Base-by-base conservation (phyloP, 2,113 vertebrate species). In the Ranitomeya variabilis region DNA sequence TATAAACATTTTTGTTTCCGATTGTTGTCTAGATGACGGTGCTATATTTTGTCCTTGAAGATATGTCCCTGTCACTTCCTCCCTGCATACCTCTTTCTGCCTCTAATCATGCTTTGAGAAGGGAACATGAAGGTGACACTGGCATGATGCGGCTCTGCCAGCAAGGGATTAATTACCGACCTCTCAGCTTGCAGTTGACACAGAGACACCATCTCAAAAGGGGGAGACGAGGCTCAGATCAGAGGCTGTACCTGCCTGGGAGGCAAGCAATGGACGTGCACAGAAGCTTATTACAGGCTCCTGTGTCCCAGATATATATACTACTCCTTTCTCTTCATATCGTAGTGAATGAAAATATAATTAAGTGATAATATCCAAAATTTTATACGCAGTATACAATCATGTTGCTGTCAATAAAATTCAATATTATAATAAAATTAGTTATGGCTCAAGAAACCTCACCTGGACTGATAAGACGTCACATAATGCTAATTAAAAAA, bases 131-230 rank as follows among this genome's bases (percentile, higher is more conserved):
- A 88, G 87, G 87, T 88, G 87, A 88, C 80, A 83, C 87, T 83
- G 67, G 86, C 77, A 71, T 82, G 87, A 88, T 21, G 80, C 79
- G 21, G 59, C 80, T 76, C 69, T 88, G 87, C 80, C 87, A 88
- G 87, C 87, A 55, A 88, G 87, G 87, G 87, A 88, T 88, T 88
- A 88, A 88, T 88, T 88, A 88, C 87, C 21, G 87, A 37, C 87
- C 80, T 76, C 87, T 88, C 80, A n/a, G 69, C 67, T 88, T 12
- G 79, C 67, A 82, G 79, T 73, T 83, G 79, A 88, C 55, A 82
- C 55, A 77, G 66, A 80, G 86, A 87, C 45, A 87, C 79, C 71
- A 87, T 83, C 80, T 77, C 80, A 62, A 77, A 80, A 83, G 87
- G 67, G 67, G 80, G 79, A 83, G 87, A 76, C 6, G 69, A 64